Percentiles rank a stretch among this genome's conserved stretches.
These are phyloP conservation scores for Morinoia aosen DNA, from an alignment of 2,888 invertebrate species.

Conservation along the genomic window DNA sequence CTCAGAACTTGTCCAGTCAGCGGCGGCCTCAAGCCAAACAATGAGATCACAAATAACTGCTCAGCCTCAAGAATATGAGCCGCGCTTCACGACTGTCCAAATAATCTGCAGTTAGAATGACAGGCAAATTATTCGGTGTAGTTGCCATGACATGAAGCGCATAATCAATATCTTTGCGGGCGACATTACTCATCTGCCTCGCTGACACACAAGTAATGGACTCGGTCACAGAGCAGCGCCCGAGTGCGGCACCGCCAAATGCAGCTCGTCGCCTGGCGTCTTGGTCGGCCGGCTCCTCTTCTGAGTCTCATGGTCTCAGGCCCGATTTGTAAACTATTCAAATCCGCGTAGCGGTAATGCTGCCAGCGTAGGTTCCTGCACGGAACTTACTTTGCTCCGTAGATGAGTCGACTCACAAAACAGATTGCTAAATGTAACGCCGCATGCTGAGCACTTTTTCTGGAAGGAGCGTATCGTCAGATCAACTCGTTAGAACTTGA, in stretches of 20 bases:
- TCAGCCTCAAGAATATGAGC: neutral
- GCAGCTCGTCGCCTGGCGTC: too few relatives aligned
- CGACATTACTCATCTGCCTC: constrained; percentile 16
- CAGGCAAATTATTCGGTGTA: constrained; percentile 32
- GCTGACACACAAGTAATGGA: constrained; percentile 37
- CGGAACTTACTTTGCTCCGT: too few relatives aligned
- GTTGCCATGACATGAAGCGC: constrained; percentile 40
- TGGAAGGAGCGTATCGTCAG: too few relatives aligned
- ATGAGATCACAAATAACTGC: constrained; percentile 3
- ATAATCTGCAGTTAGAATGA: constrained; percentile 37
- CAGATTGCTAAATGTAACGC: too few relatives aligned
- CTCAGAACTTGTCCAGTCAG: neutral
- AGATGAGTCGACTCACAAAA: too few relatives aligned
- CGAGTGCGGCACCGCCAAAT: neutral
- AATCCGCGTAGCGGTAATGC: too few relatives aligned
- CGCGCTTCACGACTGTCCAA: constrained; percentile 15
- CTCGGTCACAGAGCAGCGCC: neutral
- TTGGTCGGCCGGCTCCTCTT: too few relatives aligned
- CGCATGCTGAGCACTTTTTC: too few relatives aligned
- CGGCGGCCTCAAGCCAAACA: neutral
- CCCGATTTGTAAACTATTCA: too few relatives aligned
- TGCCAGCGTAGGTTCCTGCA: too few relatives aligned
- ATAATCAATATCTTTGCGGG: constrained; percentile 37
- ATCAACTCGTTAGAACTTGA: too few relatives aligned
- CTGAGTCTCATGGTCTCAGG: too few relatives aligned